Evolutionary conservation across 2,113 vertebrate species (phyloP).

Genomic region (Heptranchias perlo): DNA sequence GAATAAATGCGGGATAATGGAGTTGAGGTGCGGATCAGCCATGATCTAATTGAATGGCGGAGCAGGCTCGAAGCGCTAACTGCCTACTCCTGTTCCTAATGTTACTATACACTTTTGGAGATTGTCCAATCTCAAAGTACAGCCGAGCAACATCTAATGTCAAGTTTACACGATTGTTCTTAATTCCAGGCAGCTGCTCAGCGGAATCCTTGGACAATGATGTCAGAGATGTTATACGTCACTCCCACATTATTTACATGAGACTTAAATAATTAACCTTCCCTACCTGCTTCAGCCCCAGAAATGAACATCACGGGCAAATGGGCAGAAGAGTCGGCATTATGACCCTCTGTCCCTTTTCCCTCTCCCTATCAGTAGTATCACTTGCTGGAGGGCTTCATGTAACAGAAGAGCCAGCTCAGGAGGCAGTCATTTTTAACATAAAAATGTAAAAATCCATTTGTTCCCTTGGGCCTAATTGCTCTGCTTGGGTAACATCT

Average conservation of each 20-base stretch:
- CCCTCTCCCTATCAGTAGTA: too few relatives aligned
- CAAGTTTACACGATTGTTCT: background rate
- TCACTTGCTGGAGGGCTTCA: background rate
- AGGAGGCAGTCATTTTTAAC: background rate
- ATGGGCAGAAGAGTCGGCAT: too few relatives aligned
- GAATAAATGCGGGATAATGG: too few relatives aligned
- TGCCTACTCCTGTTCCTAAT: too few relatives aligned
- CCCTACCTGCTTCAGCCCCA: background rate
- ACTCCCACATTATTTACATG: background rate
- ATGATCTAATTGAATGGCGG: too few relatives aligned
- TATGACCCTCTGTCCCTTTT: too few relatives aligned
- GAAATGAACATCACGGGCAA: background rate
- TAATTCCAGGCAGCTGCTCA: background rate
- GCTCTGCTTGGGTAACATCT: background rate
- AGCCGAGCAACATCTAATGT: background rate
- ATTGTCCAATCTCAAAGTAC: background rate
- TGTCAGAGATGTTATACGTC: background rate
- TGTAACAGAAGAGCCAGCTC: background rate
- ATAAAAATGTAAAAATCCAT: background rate
- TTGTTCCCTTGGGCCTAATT: background rate
- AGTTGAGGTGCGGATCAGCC: too few relatives aligned
- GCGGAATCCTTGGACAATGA: background rate
- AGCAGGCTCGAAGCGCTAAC: too few relatives aligned
- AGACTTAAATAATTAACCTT: too few relatives aligned
- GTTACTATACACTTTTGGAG: background rate